A percentile compares a stretch with the other conserved stretches of the same genome.
These are phyloP conservation scores for Carassius gibelio DNA, from an alignment of 2,113 vertebrate species.

Conservation along the genomic window DNA sequence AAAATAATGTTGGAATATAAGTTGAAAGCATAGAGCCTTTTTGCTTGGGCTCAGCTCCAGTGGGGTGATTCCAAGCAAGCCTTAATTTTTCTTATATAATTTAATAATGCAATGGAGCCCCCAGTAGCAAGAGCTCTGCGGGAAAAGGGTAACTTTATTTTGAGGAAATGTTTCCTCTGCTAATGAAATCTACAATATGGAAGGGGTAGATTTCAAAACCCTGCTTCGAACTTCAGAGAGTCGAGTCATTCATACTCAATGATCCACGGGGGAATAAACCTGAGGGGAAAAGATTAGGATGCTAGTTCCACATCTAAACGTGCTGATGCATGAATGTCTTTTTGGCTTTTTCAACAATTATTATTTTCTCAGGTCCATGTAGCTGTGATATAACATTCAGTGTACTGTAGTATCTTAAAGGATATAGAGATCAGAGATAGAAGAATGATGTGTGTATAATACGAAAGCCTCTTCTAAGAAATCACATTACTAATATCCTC, in stretches of 20 bases:
- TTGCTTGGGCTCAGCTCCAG: neutral
- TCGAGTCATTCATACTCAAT: neutral
- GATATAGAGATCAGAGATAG: neutral
- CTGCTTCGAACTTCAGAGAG: neutral
- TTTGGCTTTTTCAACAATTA: neutral
- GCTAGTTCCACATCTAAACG: neutral
- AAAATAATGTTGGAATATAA: neutral
- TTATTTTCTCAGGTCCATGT: neutral
- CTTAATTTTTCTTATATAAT: slow-evolving; percentile 16
- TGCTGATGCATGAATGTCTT: neutral
- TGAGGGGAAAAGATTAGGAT: neutral
- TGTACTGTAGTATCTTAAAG: too few relatives aligned
- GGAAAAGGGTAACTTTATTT: slow-evolving; percentile 1
- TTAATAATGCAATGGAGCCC: slow-evolving; percentile 21
- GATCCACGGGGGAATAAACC: neutral
- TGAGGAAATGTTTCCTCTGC: slow-evolving; percentile 10
- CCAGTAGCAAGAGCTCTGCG: slow-evolving; percentile 4
- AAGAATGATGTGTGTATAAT: neutral
- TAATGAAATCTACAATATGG: neutral
- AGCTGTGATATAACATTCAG: neutral
- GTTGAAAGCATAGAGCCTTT: slow-evolving; percentile 1
- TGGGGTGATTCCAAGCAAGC: neutral
- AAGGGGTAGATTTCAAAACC: neutral
- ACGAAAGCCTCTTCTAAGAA: neutral
- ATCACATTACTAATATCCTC: neutral